Evolutionary conservation across 2,888 invertebrate species (phyloP), one percentile per base, ranked within the genome.

Genomic region (Leucozona laternaria): DNA sequence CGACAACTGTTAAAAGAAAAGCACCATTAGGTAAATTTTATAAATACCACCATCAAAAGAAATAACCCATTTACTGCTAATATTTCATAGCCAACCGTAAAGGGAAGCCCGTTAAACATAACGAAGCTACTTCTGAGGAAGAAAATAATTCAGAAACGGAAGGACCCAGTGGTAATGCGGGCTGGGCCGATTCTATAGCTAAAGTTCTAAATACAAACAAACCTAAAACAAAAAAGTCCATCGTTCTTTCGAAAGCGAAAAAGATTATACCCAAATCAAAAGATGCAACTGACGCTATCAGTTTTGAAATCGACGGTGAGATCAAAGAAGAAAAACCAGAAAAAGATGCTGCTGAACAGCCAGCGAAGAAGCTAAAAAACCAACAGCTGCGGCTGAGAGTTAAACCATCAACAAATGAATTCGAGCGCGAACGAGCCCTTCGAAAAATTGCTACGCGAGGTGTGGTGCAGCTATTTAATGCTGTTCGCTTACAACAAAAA

Each of bases 401-500:
- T 0, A 97, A 97, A 93, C 97, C 98, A 55, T 94, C 95, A 79
- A 94, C 95, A 88, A 92, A 95, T 88, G 96, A 97, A 88, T 95
- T 95, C 89, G 96, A 96, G 75, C 94, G 95, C 88, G 98, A 98
- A 92, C 95, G 95, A 89, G 93, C 94, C 77, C 92, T 98, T 62
- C 93, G 95, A 43, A 97, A 96, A 94, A 96, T 98, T 89, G 98
- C 97, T 11, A 98, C 97, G 45, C 97, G 96, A 91, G 98, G 98
- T 90, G 97, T 98, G 0, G 97, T 98, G 0, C 98, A 98, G 91
- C 93, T 98, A 86, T 98, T 98, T 90, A 98, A 98, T 94, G 97
- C 97, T 40, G 98, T 98, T 0, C 95, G 95, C 89, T 94, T 95
- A 89, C 98, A 98, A 91, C 98, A 98, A 92, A 96, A 95, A 91